Percentiles rank a stretch among this genome's conserved stretches.
Evolutionary conservation across 2,888 invertebrate species (phyloP).

Genomic region (Sphaerophoria rueppellii): DNA sequence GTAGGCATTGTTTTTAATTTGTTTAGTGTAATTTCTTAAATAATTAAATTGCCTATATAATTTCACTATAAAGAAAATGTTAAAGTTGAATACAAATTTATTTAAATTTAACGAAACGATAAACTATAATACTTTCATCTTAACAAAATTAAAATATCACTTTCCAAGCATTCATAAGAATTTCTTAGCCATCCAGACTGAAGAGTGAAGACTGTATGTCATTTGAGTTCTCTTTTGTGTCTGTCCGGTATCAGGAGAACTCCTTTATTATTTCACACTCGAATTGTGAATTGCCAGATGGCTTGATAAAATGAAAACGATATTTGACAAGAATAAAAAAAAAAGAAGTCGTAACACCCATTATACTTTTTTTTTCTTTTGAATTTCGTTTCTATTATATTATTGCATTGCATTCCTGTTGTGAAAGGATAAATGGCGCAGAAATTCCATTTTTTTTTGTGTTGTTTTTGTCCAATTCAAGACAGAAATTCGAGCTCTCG

Average conservation of each 20-base stretch:
- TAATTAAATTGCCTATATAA: too few relatives aligned
- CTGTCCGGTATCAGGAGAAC: background rate
- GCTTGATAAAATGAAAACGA: constrained; percentile 43
- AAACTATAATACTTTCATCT: too few relatives aligned
- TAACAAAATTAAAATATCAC: constrained; percentile 31
- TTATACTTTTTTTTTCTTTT: constrained; percentile 17
- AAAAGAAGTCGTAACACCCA: constrained; percentile 26
- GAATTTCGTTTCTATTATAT: background rate
- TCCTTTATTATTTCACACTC: constrained; percentile 49
- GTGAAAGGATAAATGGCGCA: background rate
- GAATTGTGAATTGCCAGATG: constrained; percentile 61
- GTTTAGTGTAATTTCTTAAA: background rate
- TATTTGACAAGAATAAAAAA: constrained; percentile 24
- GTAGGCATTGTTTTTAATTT: background rate
- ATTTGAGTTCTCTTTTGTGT: constrained; percentile 20
- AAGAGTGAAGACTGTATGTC: background rate
- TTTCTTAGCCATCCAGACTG: background rate
- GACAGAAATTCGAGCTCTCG: constrained; percentile 12
- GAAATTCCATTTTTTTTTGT: background rate
- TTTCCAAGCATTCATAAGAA: constrained; percentile 6
- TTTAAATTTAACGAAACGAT: too few relatives aligned
- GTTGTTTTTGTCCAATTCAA: constrained; percentile 1
- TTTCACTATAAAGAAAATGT: too few relatives aligned
- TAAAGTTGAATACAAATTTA: too few relatives aligned
- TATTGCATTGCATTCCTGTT: constrained; percentile 19